phyloP scores from a whole-genome alignment of 2,888 invertebrate species.

The Mycogona germanica region DNA sequence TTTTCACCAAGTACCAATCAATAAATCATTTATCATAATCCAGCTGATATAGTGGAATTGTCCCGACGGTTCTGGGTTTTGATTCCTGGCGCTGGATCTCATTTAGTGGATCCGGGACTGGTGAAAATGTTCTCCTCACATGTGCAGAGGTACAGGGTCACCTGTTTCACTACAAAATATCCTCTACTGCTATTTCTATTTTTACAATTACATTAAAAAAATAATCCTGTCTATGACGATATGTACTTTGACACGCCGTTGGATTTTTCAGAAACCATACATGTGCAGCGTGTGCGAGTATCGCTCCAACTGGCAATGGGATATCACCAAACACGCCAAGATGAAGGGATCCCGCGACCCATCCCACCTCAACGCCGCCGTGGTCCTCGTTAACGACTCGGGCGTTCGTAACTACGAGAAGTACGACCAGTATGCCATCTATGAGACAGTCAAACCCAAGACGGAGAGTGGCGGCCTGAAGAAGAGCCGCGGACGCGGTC shows the following conservation, averaged over 20 bases:
- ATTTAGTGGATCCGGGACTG: too few relatives aligned
- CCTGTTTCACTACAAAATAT: too few relatives aligned
- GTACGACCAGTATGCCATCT: slow-evolving; percentile 60
- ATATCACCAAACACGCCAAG: slow-evolving; percentile 90
- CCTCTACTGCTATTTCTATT: too few relatives aligned
- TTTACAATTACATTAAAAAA: too few relatives aligned
- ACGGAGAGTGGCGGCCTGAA: background rate
- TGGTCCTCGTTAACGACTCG: slow-evolving; percentile 78
- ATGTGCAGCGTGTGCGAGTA: slow-evolving; percentile 90
- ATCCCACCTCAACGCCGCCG: slow-evolving; percentile 54
- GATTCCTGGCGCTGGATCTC: too few relatives aligned
- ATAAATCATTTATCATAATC: too few relatives aligned
- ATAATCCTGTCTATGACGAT: too few relatives aligned
- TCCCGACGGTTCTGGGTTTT: too few relatives aligned
- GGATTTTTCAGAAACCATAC: slow-evolving; percentile 67
- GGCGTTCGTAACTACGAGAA: slow-evolving; percentile 83
- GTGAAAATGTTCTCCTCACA: too few relatives aligned
- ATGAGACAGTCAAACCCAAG: slow-evolving; percentile 8
- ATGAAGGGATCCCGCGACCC: slow-evolving; percentile 74
- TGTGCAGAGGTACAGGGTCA: too few relatives aligned
- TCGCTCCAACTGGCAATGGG: slow-evolving; percentile 94
- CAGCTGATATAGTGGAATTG: too few relatives aligned
- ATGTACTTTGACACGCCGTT: background rate
- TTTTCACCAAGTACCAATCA: too few relatives aligned
- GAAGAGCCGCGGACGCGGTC: background rate